Conservation (phyloP, 2,888 invertebrate genomes). For the Polylopha cassiicola region DNA sequence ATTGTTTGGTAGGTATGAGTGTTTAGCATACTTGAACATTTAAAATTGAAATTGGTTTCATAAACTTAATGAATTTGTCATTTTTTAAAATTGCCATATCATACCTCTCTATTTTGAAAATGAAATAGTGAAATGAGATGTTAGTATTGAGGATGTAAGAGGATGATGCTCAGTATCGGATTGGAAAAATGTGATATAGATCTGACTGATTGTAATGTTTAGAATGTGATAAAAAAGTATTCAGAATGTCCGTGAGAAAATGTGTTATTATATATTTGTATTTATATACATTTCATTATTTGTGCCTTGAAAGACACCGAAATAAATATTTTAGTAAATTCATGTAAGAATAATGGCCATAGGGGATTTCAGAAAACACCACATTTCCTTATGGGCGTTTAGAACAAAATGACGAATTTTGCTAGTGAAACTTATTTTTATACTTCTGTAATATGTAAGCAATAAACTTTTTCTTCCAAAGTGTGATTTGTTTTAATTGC, state of each 20-base stretch:
- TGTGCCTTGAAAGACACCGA: constrained; percentile 55
- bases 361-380: constrained; percentile 16
- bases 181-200: constrained; percentile 50
- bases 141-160: constrained; percentile 4
- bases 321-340: constrained; percentile 24
- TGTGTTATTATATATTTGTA: constrained; percentile 22
- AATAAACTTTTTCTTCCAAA: constrained; percentile 49
- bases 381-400: constrained; percentile 52
- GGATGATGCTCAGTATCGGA: constrained; percentile 16
- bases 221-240: constrained; percentile 38
- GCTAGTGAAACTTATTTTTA: constrained; percentile 53
- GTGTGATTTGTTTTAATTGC: constrained; percentile 1
- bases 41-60: no score
- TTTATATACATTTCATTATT: constrained; percentile 28
- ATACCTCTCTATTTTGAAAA: no score
- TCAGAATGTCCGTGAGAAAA: constrained; percentile 51
- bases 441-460: constrained; percentile 34
- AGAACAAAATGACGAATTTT: constrained; percentile 48
- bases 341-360: constrained; percentile 20
- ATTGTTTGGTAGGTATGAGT: no score
- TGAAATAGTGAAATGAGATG: no score
- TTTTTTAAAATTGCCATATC: no score
- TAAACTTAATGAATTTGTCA: no score
- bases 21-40: no score
- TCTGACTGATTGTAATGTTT: constrained; percentile 56